Conservation (phyloP, 2,888 invertebrate genomes). For the Apotomis capreana region DNA sequence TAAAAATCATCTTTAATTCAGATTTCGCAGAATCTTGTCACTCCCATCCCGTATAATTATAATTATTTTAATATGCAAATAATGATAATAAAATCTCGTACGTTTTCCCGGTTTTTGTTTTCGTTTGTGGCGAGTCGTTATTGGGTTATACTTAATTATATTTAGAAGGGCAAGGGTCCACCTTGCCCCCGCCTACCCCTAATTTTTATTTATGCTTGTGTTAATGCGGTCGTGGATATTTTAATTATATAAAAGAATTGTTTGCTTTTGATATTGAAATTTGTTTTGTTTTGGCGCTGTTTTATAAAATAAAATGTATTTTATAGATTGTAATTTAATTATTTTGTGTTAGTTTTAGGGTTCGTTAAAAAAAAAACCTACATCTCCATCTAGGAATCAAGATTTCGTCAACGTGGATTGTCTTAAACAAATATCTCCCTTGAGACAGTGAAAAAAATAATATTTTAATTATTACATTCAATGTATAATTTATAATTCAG, state of each 20-base stretch:
- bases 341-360: too few species aligned
- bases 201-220: conserved; percentile 75
- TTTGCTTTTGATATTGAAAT: conserved; percentile 39
- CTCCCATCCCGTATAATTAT: conserved; percentile 58
- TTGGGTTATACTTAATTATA: conserved; percentile 79
- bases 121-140: conserved; percentile 72
- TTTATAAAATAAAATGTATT: too few species aligned
- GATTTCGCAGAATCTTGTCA: conserved; percentile 26
- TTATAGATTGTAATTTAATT: too few species aligned
- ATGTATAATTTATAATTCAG: too few species aligned
- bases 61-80: conserved; percentile 84
- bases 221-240: conserved; percentile 61
- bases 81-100: conserved; percentile 81
- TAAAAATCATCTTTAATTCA: not conserved
- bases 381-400: too few species aligned
- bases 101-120: conserved; percentile 73
- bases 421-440: too few species aligned
- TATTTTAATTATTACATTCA: too few species aligned
- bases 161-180: conserved; percentile 62
- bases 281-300: conserved; percentile 1
- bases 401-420: too few species aligned
- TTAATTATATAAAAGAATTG: conserved; percentile 47
- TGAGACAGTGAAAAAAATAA: too few species aligned
- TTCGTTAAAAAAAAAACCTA: too few species aligned
- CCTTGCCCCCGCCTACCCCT: conserved; percentile 62